Evolutionary conservation across 2,113 vertebrate species (phyloP), one percentile per base, ranked within the genome.

Genomic region (Orycteropus afer): DNA sequence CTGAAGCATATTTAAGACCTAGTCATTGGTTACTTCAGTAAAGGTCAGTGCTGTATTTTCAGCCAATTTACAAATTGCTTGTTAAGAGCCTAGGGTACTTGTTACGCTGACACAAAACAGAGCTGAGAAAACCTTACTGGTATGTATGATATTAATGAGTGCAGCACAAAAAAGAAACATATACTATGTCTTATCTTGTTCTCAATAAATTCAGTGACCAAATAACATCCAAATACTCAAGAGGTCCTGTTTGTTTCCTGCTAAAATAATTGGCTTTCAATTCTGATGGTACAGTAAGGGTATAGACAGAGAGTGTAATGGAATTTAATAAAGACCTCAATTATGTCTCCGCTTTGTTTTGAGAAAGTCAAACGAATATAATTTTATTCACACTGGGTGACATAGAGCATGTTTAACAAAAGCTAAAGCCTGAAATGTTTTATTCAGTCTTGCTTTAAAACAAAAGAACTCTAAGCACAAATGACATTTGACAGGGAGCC

Each of bases 21-120:
- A 80, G 42, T 27, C 61, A 86, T 17, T 88, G 57, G 23, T 93
- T 95, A 76, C 32, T 90, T 93, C 90, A 92, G 49, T 69, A 96
- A 96, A 95, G 88, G 90, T 95, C 86, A 91, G 22, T 86, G 53
- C 65, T 92, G 20, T 86, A 90, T 95, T 93, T 96, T 89, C 84
- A 94, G 27, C 15, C 65, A 82, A 74, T 91, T 96, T 90, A 86
- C n/a, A 78, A 27, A 96, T 90, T 95, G n/a, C 73, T 93, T 89
- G 2, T 71, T 96, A 51, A 57, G 40, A 78, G 34, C 45, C 67
- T 69, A 23, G 17, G 9, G 22, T 92, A n/a, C 61, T 93, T 90
- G 61, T 69, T 83, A 69, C 8, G n/a, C 18, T 81, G 32, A 83
- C n/a, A 77, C 37, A 92, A 89, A 94, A 67, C 25, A 80, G 20